Conservation (phyloP, 2,888 invertebrate species). For the Helobdella robusta region DNA sequence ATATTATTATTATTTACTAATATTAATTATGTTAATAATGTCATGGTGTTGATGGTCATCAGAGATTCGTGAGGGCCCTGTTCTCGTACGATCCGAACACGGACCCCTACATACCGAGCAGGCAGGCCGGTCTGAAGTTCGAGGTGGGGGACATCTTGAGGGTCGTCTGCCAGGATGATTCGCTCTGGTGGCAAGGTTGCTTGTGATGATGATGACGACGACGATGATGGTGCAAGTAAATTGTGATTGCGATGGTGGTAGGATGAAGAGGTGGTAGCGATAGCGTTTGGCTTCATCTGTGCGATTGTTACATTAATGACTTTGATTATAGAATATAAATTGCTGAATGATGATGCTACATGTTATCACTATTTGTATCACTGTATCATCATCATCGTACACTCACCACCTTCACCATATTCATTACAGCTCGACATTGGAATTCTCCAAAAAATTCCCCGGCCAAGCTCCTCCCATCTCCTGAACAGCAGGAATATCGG, state of each 20-base stretch:
- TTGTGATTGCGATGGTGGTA: neutral
- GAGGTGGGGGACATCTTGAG: constrained; percentile 84
- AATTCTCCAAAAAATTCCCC: constrained; percentile 57
- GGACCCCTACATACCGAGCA: constrained; percentile 95
- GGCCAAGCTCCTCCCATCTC: constrained; percentile 93
- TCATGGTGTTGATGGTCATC: too few relatives aligned
- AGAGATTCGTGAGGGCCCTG: constrained; percentile 97
- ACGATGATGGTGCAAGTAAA: neutral
- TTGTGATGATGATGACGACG: neutral
- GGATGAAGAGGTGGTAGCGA: neutral
- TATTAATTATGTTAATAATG: too few relatives aligned
- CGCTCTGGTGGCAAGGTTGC: constrained; percentile 94
- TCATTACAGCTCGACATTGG: constrained; percentile 57
- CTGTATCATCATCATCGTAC: too few relatives aligned
- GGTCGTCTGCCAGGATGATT: constrained; percentile 95
- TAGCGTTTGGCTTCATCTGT: neutral
- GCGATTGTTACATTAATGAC: too few relatives aligned
- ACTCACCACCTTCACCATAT: too few relatives aligned
- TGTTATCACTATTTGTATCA: too few relatives aligned
- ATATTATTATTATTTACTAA: too few relatives aligned
- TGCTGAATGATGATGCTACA: too few relatives aligned
- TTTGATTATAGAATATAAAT: too few relatives aligned
- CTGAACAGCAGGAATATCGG: constrained; percentile 95
- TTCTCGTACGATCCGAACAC: constrained; percentile 96
- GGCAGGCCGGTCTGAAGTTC: constrained; percentile 94